A percentile compares a stretch with the other conserved stretches of the same genome.
phyloP scores from a whole-genome alignment of 2,113 vertebrate species.

The Equus quagga region DNA sequence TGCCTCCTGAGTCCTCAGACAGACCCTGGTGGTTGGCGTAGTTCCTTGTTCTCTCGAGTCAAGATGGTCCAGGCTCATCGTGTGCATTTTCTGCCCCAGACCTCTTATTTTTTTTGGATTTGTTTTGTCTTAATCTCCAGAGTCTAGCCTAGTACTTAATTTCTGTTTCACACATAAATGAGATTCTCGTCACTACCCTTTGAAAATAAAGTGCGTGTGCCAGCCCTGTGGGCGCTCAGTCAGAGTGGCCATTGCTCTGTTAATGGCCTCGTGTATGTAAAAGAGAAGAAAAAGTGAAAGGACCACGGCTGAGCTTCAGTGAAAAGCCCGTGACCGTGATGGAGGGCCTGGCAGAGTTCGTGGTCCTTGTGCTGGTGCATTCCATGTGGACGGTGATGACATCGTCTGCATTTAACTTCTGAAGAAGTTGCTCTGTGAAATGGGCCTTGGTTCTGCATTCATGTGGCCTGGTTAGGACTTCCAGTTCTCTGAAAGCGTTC shows the following conservation, averaged over 20 bases:
- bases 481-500: fast-evolving
- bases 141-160: background rate
- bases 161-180: background rate
- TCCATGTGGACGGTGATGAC: fast-evolving
- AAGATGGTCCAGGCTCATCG: too few relatives aligned
- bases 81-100: background rate
- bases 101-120: background rate
- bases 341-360: fast-evolving
- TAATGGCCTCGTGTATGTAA: background rate
- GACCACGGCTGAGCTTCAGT: background rate
- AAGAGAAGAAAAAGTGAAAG: background rate
- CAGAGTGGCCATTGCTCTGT: background rate
- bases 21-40: fast-evolving
- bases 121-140: background rate
- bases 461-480: fast-evolving
- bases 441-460: background rate
- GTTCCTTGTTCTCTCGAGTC: background rate
- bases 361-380: fast-evolving
- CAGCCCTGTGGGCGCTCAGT: fast-evolving
- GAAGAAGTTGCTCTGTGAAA: background rate
- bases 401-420: background rate
- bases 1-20: background rate
- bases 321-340: fast-evolving
- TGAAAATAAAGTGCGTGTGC: background rate
- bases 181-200: background rate